Evolutionary conservation across 1,140 invertebrate genomes (phyloP), one percentile per base, ranked within the genome.

Genomic region (Spodoptera litura): DNA sequence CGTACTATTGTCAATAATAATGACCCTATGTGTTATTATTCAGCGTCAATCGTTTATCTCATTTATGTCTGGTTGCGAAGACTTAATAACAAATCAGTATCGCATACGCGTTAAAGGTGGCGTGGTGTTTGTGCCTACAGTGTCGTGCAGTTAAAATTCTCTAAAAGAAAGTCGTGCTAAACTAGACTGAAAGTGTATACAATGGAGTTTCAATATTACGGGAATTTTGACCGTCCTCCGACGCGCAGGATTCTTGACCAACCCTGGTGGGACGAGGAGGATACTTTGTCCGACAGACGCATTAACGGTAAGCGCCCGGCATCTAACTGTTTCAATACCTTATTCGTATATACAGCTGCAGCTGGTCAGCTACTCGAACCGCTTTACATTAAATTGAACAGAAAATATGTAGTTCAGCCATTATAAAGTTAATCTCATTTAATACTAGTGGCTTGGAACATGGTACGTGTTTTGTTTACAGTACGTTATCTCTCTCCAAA

Each of bases 191-290:
- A 78, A 56, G 71, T 76, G 20, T 74, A 12, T 13, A 56, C 20
- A 38, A 94, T 94, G 91, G 93, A 93, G 85, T 93, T 93, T 79
- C 91, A 94, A 83, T 93, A 91, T 80, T 93, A 92, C 75, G 90
- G 89, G 15, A 90, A 90, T 76, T 91, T 88, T 76, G 90, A 94
- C 44, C 86, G 89, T 11, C 85, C 83, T 27, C 77, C 86, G 64
- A 80, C 71, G 53, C 82, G 85, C 15, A 84, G 90, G 62, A 78
- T 89, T 15, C 88, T 87, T 38, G 93, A 94, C 35, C 88, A 91
- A 31, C 93, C 93, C 2, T 91, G 89, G 88, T 94, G 93, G 93
- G 93, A 94, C 31, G 93, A 94, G 81, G 93, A 94, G 68, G 93
- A 94, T 78, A 94, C 87, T 8, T 88, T 94, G 8, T 89, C 91